phyloP scores from a whole-genome alignment of 2,113 vertebrate genomes.

The Leuciscus idus region DNA sequence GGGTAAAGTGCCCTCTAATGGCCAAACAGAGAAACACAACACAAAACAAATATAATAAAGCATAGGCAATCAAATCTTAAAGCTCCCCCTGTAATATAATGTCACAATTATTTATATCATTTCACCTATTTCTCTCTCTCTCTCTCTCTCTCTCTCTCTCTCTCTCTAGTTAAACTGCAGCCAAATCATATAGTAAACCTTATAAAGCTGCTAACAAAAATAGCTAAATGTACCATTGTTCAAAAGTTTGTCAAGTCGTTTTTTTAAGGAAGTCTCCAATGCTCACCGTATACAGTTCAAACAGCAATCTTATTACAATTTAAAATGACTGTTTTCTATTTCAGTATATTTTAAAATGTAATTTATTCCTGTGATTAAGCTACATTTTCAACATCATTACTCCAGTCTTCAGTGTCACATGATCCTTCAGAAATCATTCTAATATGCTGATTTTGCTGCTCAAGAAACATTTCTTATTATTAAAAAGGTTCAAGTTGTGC shows the following conservation, averaged over 20 bases:
- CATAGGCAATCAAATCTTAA: not conserved
- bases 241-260: too few species aligned
- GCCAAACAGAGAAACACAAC: slow-evolving; percentile 57
- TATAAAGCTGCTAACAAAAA: too few species aligned
- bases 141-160: not conserved
- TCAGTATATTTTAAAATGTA: too few species aligned
- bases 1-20: slow-evolving; percentile 73
- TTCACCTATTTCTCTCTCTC: not conserved
- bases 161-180: not conserved
- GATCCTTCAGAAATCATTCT: not conserved
- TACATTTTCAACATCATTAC: too few species aligned
- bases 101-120: not conserved
- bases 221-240: too few species aligned
- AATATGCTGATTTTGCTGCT: not conserved
- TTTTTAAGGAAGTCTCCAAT: not conserved
- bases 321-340: too few species aligned
- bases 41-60: slow-evolving; percentile 27
- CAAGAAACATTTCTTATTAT: not conserved
- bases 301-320: too few species aligned
- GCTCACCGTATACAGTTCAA: not conserved
- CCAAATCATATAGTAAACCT: too few species aligned
- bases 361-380: too few species aligned
- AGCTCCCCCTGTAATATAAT: not conserved
- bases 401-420: not conserved
- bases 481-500: not conserved